These are phyloP conservation scores for Stegostoma tigrinum DNA, from an alignment of 2,113 vertebrate genomes.

Conservation along the genomic window DNA sequence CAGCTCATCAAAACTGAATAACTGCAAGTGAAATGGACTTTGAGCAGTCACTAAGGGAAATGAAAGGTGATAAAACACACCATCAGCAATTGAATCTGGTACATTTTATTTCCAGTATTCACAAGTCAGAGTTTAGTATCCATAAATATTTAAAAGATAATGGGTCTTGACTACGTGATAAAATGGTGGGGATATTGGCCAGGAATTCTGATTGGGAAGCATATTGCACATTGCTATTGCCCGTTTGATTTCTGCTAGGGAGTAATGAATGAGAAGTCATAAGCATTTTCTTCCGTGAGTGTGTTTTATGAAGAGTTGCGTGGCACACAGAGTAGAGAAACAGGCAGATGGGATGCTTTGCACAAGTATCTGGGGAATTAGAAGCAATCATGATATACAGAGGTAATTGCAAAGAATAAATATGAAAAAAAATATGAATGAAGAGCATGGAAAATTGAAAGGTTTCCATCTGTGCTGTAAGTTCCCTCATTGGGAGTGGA, in stretches of 20 bases:
- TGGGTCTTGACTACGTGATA: neutral
- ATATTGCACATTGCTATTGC: neutral
- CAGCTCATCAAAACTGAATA: constrained; percentile 5
- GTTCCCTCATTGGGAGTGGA: neutral
- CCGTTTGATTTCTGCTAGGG: too few relatives aligned
- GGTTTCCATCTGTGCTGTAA: neutral
- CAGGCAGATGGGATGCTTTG: neutral
- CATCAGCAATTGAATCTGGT: neutral
- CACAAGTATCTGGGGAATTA: neutral
- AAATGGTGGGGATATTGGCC: too few relatives aligned
- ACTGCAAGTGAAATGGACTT: neutral
- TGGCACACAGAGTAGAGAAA: too few relatives aligned
- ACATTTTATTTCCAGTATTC: neutral
- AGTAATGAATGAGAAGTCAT: neutral
- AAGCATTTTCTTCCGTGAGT: too few relatives aligned
- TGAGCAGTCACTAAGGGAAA: neutral
- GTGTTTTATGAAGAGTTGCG: too few relatives aligned
- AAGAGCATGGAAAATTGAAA: neutral
- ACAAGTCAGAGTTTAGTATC: neutral
- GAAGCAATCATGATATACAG: neutral
- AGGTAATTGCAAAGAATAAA: neutral
- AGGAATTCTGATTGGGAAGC: neutral
- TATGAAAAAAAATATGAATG: neutral
- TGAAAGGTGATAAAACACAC: neutral
- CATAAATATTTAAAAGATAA: neutral